phyloP scores from a whole-genome alignment of 2,113 vertebrate species.

The Boleophthalmus pectinirostris region DNA sequence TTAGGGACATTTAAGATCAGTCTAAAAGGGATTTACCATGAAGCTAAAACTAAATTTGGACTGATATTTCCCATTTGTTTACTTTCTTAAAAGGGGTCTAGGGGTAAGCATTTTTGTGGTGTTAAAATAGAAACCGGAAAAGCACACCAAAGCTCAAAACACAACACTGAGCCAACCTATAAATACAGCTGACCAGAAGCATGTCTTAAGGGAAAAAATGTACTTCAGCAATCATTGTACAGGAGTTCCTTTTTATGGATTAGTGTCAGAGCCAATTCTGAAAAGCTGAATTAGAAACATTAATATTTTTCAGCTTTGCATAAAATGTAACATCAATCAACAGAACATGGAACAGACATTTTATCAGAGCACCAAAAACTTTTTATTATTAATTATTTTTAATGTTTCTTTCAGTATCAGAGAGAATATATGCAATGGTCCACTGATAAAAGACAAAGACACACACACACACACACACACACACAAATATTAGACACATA shows the following conservation, averaged over 20 bases:
- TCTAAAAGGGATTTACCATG: slow-evolving; percentile 2
- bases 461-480: not conserved
- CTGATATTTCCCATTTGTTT: slow-evolving; percentile 5
- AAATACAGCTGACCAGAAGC: slow-evolving; percentile 26
- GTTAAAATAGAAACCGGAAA: slow-evolving; percentile 29
- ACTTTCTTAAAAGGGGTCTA: slow-evolving; percentile 8
- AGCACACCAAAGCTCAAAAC: slow-evolving; percentile 31
- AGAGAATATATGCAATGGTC: not conserved
- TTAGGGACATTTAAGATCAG: slow-evolving; percentile 14
- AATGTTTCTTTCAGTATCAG: not conserved
- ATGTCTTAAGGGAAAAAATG: slow-evolving; percentile 10
- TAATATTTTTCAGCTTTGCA: slow-evolving; percentile 26
- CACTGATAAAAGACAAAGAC: slow-evolving; percentile 15
- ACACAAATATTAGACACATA: slow-evolving; percentile 11
- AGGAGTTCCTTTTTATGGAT: slow-evolving; percentile 22
- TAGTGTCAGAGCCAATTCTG: slow-evolving; percentile 28
- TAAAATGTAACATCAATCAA: slow-evolving; percentile 24
- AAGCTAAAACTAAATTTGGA: not conserved
- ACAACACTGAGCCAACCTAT: slow-evolving; percentile 30
- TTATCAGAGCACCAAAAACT: slow-evolving; percentile 25
- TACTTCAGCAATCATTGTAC: slow-evolving; percentile 14
- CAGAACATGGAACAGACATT: slow-evolving; percentile 18
- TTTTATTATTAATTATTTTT: not conserved
- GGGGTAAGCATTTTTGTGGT: slow-evolving; percentile 48
- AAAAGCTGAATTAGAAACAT: slow-evolving; percentile 21